phyloP scores from a whole-genome alignment of 2,113 vertebrate species.

The Catharus fuscescens region DNA sequence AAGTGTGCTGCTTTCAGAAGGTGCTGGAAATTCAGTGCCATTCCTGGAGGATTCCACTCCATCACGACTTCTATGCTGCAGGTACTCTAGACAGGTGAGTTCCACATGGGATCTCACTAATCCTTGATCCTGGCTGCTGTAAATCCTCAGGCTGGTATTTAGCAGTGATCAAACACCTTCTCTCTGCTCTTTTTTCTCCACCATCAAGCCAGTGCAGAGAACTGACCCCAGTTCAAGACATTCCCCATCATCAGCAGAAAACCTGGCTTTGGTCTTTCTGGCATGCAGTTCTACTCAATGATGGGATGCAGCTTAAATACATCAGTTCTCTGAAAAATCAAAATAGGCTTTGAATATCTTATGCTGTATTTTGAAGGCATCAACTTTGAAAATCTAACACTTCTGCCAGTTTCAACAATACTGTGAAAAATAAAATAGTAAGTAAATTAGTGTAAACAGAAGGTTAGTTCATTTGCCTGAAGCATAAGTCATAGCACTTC shows the following conservation, averaged over 20 bases:
- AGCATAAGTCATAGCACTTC: not conserved
- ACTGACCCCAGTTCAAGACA: not conserved
- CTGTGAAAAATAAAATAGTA: not conserved
- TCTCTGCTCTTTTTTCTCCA: not conserved
- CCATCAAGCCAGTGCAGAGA: not conserved
- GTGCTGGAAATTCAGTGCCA: not conserved
- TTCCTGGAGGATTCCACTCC: not conserved
- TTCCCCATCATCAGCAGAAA: not conserved
- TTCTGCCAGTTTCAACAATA: conserved; percentile 57
- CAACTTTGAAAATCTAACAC: not conserved
- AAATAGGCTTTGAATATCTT: not conserved
- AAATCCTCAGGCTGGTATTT: not conserved
- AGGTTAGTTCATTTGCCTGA: not conserved
- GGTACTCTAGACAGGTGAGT: not conserved
- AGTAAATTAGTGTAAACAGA: not conserved
- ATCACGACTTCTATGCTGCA: accelerated
- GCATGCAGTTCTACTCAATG: not conserved
- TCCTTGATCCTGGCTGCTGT: not conserved
- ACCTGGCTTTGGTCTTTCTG: not conserved
- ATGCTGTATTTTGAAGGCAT: not conserved
- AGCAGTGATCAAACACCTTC: not conserved
- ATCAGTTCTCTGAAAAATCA: not conserved
- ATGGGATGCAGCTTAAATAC: not conserved
- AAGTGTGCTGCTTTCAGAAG: not conserved
- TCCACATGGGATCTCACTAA: accelerated